These are phyloP conservation scores for Eubasilissa splendida DNA, from an alignment of 2,888 invertebrate genomes.

Conservation along the genomic window DNA sequence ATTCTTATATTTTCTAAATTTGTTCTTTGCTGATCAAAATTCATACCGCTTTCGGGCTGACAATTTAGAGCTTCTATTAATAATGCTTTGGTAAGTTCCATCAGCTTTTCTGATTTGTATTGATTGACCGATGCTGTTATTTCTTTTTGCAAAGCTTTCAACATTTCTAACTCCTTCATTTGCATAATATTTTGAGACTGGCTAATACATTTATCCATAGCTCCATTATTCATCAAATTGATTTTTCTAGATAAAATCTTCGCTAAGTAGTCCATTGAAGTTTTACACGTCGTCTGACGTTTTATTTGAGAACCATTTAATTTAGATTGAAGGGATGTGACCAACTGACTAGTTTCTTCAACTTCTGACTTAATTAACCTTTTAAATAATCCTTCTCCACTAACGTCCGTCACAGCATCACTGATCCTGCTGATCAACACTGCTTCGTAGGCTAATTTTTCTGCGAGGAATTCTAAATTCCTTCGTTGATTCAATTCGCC, in stretches of 20 bases:
- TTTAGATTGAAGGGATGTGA: conserved; percentile 80
- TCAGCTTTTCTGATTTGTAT: conserved; percentile 80
- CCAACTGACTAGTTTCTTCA: conserved; percentile 83
- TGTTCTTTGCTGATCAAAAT: conserved; percentile 66
- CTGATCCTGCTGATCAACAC: conserved; percentile 80
- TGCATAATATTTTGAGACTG: conserved; percentile 66
- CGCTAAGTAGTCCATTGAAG: conserved; percentile 80
- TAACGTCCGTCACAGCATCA: conserved; percentile 76
- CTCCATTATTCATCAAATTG: conserved; percentile 65
- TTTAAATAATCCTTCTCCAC: conserved; percentile 74
- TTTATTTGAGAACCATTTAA: conserved; percentile 73
- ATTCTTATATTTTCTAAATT: conserved; percentile 77
- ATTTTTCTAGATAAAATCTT: conserved; percentile 83
- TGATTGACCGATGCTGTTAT: conserved; percentile 75
- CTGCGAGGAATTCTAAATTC: conserved; percentile 81
- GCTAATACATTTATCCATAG: conserved; percentile 63
- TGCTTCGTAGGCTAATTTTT: conserved; percentile 86
- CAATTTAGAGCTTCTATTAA: conserved; percentile 80
- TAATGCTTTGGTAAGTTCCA: conserved; percentile 79
- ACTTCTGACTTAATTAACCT: conserved; percentile 79
- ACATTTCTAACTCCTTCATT: conserved; percentile 70
- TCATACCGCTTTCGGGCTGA: conserved; percentile 68
- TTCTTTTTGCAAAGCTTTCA: conserved; percentile 74
- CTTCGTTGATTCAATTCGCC: conserved; percentile 80
- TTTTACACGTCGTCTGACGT: conserved; percentile 63